Evolutionary conservation across 2,797 vertebrate species (phyloP).

Genomic region (Toxotes lorentzi): DNA sequence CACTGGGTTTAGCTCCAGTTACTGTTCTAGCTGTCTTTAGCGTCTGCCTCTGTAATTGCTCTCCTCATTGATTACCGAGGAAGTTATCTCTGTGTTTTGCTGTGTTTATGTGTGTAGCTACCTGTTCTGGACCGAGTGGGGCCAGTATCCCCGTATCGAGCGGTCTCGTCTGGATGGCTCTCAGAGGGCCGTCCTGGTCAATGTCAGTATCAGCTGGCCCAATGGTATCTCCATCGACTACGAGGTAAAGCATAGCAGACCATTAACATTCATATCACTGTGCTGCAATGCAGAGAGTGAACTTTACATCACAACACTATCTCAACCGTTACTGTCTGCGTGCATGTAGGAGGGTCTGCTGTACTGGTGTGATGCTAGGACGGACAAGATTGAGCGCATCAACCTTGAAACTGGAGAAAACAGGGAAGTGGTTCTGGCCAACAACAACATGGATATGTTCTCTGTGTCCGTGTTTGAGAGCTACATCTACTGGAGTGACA

Average conservation of each 20-base stretch:
- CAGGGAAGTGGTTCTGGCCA: constrained; percentile 93
- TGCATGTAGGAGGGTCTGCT: constrained; percentile 89
- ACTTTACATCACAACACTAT: neutral
- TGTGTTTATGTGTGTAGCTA: constrained; percentile 83
- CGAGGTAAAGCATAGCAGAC: constrained; percentile 80
- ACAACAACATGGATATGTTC: constrained; percentile 99
- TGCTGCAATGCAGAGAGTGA: neutral
- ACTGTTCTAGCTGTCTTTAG: constrained; percentile 1
- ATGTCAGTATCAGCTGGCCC: constrained; percentile 97
- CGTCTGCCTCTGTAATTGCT: constrained; percentile 27
- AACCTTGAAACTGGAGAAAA: constrained; percentile 96
- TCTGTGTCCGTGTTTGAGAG: constrained; percentile 96
- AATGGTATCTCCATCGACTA: constrained; percentile 98
- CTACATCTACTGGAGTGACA: constrained; percentile 99
- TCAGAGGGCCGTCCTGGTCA: constrained; percentile 92
- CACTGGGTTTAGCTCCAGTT: neutral
- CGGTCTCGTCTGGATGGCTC: constrained; percentile 93
- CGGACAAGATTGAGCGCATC: constrained; percentile 96
- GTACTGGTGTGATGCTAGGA: constrained; percentile 98
- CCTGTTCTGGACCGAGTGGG: constrained; percentile 99
- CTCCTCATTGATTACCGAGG: constrained; percentile 26
- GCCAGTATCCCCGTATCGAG: constrained; percentile 97
- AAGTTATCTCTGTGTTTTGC: constrained; percentile 6
- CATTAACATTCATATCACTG: neutral
- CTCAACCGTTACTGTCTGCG: neutral